Evolutionary conservation across 2,888 invertebrate genomes (phyloP).

Genomic region (Lymantria dispar): DNA sequence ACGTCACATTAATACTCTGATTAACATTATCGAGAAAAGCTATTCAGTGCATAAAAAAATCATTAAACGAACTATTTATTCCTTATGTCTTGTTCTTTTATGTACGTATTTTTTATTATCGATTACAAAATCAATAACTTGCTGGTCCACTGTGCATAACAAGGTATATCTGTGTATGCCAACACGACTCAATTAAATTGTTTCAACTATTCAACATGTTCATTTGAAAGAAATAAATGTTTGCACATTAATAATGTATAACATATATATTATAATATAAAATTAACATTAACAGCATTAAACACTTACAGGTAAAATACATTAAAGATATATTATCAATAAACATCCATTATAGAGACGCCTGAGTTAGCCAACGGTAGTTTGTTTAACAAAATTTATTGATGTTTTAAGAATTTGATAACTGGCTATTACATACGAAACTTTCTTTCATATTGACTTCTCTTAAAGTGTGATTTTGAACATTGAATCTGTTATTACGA

Average conservation of each 20-base stretch:
- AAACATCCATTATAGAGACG: not conserved
- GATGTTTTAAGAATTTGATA: not conserved
- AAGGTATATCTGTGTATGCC: too few species aligned
- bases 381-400: not conserved
- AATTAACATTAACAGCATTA: not conserved
- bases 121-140: not conserved
- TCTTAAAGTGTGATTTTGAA: too few species aligned
- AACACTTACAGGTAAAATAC: not conserved
- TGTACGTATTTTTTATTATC: too few species aligned
- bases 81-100: too few species aligned
- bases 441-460: too few species aligned
- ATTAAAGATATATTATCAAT: not conserved
- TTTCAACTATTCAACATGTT: not conserved
- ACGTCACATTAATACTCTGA: too few species aligned
- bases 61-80: too few species aligned
- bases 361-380: not conserved
- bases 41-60: too few species aligned
- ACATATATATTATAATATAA: not conserved
- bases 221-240: not conserved
- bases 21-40: too few species aligned
- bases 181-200: not conserved
- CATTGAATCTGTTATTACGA: too few species aligned
- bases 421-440: not conserved
- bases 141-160: not conserved
- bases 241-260: not conserved